Conservation (phyloP, 2,797 vertebrate species). For the Protonibea diacanthus region DNA sequence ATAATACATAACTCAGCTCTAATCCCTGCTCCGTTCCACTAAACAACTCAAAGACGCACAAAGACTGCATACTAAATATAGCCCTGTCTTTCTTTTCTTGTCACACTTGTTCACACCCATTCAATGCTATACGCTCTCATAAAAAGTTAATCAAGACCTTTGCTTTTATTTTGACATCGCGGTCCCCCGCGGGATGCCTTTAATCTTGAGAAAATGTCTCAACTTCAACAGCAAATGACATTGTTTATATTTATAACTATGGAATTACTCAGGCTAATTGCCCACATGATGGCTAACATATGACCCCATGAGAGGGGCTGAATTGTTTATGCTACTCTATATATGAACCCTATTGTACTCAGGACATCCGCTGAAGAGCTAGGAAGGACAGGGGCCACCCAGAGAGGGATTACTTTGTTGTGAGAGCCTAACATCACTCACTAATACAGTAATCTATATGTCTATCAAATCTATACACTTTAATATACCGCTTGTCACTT, state of each 20-base stretch:
- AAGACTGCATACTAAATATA: constrained; percentile 43
- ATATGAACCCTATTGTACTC: constrained; percentile 56
- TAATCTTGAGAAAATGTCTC: constrained; percentile 38
- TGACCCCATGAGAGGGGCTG: constrained; percentile 32
- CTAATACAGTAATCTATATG: not conserved
- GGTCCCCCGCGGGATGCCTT: constrained; percentile 9
- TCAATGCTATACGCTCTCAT: constrained; percentile 13
- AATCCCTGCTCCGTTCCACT: constrained; percentile 50
- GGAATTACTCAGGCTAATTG: constrained; percentile 51
- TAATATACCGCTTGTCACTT: constrained; percentile 1
- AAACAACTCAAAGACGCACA: constrained; percentile 35
- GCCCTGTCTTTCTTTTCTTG: constrained; percentile 6
- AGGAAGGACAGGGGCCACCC: constrained; percentile 47
- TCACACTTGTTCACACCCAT: constrained; percentile 12
- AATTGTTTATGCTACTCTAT: constrained; percentile 67
- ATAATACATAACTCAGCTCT: constrained; percentile 50
- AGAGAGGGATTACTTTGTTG: constrained; percentile 40
- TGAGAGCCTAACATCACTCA: constrained; percentile 12
- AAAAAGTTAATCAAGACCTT: constrained; percentile 36
- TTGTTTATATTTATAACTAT: constrained; percentile 43
- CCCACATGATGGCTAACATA: constrained; percentile 54
- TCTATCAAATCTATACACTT: not conserved
- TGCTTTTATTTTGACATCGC: constrained; percentile 4
- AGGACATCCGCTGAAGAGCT: constrained; percentile 53
- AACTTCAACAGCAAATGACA: constrained; percentile 18